Conservation (phyloP, 2,113 vertebrate genomes). For the Pachycephala philippinensis region DNA sequence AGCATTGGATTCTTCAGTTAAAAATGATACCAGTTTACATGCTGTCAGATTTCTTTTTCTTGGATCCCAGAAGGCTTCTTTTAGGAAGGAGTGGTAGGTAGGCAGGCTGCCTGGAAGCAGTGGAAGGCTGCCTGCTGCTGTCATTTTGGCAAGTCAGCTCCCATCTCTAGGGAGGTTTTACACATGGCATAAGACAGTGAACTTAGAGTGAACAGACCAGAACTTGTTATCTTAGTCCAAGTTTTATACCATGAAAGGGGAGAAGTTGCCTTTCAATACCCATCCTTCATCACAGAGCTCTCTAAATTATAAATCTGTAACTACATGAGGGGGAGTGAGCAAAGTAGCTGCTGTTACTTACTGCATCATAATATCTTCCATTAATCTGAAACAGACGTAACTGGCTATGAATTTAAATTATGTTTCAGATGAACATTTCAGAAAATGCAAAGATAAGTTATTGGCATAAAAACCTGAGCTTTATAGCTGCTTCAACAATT, state of each 20-base stretch:
- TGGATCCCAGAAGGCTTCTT: not conserved
- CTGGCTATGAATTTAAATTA: not conserved
- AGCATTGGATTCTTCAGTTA: not conserved
- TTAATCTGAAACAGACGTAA: not conserved
- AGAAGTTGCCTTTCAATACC: not conserved
- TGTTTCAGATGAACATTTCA: not conserved
- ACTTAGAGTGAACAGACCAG: not conserved
- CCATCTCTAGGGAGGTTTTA: not conserved
- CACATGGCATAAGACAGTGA: not conserved
- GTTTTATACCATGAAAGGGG: not conserved
- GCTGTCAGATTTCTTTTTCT: constrained; percentile 24
- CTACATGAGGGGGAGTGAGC: not conserved
- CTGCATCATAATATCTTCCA: not conserved
- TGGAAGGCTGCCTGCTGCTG: not conserved
- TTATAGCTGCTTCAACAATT: not conserved
- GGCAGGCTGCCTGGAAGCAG: not conserved
- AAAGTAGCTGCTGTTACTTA: constrained; percentile 4
- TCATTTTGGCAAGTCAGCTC: constrained; percentile 30
- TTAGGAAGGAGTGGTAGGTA: not conserved
- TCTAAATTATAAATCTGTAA: not conserved
- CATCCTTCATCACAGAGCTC: not conserved
- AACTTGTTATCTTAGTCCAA: not conserved
- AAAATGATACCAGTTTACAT: not conserved
- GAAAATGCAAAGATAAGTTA: not conserved
- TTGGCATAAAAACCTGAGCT: not conserved